Evolutionary conservation across 2,797 vertebrate species (phyloP), one percentile per base, ranked within the genome.

Genomic region (Phataginus tetradactyla): DNA sequence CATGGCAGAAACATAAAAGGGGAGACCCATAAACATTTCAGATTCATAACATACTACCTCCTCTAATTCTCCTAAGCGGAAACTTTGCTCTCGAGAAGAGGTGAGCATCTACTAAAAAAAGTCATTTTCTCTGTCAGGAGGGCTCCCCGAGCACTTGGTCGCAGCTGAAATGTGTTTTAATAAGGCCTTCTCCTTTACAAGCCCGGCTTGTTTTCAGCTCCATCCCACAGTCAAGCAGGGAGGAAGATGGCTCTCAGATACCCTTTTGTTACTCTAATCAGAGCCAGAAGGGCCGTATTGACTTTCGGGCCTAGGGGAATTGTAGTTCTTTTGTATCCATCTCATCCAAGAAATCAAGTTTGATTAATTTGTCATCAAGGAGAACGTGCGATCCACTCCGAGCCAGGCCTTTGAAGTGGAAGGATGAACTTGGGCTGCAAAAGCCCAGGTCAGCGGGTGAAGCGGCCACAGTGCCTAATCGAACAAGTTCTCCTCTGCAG

Each of bases 341-440:
- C 20, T 12, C 92, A 87, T 96, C 90, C 94, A 95, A 97, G 97
- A 96, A 97, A 98, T 90, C 90, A 96, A 97, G 95, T 98, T 97
- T 97, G 96, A 98, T 98, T 98, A 98, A 98, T 98, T 98, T 98
- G 95, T 97, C 96, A 96, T 94, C 42, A 37, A 97, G 96, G 95
- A 95, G 90, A 98, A 96, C 1, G 95, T 95, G 90, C 96, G 97
- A 97, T 98, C 94, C 37, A 25, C 93, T 96, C 93, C 49, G 86
- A 90, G 95, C 92, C 96, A 79, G 92, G 68, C 87, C 97, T 97
- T 88, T 32, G 95, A 96, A 96, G 97, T 93, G 91, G 61, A 96
- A 96, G 95, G 91, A 87, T 4, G 81, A 34, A 69, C 69, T 75
- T 37, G 80, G 84, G 75, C 66, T 4, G 5, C 51, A 75, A 71